Evolutionary conservation across 92 coral and sea anemone species (phyloP), one percentile per base, ranked within the genome.

Genomic region (Parazoanthus atlanticus): DNA sequence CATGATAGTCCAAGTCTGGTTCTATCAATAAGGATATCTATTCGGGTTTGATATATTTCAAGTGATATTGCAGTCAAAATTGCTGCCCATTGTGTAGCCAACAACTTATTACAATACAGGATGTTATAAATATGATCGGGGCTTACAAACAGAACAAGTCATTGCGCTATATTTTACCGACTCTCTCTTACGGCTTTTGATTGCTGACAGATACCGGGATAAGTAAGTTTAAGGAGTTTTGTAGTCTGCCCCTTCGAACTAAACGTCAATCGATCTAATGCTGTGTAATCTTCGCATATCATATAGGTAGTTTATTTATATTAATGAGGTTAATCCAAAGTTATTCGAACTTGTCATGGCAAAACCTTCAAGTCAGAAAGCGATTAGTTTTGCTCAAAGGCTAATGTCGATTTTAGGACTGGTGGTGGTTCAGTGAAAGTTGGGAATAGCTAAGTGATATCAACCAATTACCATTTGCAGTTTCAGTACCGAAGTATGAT

Each of bases 261-360:
- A 41, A 76, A 76, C 29, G 23, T 61, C 49, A 40, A 38, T 7
- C 49, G 19, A 21, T 23, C 38, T 67, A 25, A 29, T 71, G 9
- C 76, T 0, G 16, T 71, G 33, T 71, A 29, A 71, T 71, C 76
- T 26, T 71, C 19, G 16, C 17, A 28, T 26, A 32, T 23, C 32
- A 76, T 52, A 13, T 52, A 52, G 58, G 17, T 52, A 40, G 46
- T 36, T 19, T 76, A 25, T 61, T 61, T 61, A 13, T 61, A 6
- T 61, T 76, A 76, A 76, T 76, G 56, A 76, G 54, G 49, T 41
- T 76, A 76, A 76, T 76, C 56, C 81, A 41, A 17, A n/a, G 81
- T 34, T 41, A 41, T 38, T 56, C 65, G 65, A 56, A 15, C 25
- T 56, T 12, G 65, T 56, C 65, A 56, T 56, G 19, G 21, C 17